phyloP scores from a whole-genome alignment of 2,113 vertebrate species.

The Hemiprocne comata region DNA sequence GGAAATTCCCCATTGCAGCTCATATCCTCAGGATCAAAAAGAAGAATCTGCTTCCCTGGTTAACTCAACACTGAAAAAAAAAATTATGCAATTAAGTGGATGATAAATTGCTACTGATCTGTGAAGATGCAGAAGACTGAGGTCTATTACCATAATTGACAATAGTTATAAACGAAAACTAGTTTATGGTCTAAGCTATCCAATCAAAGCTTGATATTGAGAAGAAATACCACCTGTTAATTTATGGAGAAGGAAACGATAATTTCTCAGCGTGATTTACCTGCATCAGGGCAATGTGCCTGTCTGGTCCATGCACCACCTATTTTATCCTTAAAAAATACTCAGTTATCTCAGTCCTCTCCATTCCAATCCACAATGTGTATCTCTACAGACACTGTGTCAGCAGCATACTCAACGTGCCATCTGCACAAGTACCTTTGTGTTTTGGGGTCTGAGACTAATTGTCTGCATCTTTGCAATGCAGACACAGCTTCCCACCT shows the following conservation, averaged over 20 bases:
- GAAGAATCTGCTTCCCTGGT: neutral
- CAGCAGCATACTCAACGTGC: neutral
- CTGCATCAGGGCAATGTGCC: neutral
- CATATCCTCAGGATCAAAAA: neutral
- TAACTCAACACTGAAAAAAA: neutral
- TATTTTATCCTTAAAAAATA: neutral
- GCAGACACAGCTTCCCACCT: neutral
- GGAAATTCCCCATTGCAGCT: slow-evolving; percentile 16
- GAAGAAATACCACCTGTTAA: neutral
- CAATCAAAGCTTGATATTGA: neutral
- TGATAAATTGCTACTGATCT: slow-evolving; percentile 25
- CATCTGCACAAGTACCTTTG: neutral
- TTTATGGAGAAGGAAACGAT: neutral
- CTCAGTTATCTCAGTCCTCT: neutral
- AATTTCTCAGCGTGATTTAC: neutral
- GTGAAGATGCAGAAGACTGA: slow-evolving; percentile 3
- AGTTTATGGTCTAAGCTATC: neutral
- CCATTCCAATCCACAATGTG: neutral
- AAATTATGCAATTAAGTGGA: neutral
- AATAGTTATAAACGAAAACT: neutral
- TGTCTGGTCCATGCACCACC: neutral
- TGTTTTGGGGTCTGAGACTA: neutral
- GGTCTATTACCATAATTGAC: neutral
- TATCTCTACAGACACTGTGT: neutral
- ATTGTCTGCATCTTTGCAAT: rapidly evolving